A percentile compares a stretch with the other conserved stretches of the same genome.
phyloP scores from a whole-genome alignment of 2,888 invertebrate species.

The Drosophila barbarae region DNA sequence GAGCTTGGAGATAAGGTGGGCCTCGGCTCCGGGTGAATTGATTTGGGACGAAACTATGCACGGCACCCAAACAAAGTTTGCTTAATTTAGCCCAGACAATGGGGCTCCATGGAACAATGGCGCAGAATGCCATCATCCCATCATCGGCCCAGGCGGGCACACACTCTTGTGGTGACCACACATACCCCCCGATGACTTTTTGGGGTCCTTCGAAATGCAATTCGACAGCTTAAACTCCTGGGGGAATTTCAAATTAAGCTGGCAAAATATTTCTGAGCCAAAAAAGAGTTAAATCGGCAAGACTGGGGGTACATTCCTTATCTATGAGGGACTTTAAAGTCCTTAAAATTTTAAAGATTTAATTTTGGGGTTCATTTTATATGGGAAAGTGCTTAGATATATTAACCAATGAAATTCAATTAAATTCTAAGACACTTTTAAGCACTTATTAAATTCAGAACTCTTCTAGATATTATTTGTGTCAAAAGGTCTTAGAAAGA shows the following conservation, averaged over 20 bases:
- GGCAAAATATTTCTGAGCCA: conserved; percentile 9
- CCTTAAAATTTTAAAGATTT: not conserved
- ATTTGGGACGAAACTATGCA: conserved; percentile 67
- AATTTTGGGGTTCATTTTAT: not conserved
- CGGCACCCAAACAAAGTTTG: conserved; percentile 58
- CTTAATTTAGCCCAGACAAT: conserved; percentile 70
- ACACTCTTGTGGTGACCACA: conserved; percentile 27
- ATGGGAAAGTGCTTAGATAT: not conserved
- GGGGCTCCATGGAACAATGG: conserved; percentile 57
- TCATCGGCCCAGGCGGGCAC: conserved; percentile 6
- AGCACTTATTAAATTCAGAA: no score
- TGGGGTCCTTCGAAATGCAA: conserved; percentile 21
- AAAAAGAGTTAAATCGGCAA: conserved; percentile 1
- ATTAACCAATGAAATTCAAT: no score
- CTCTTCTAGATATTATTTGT: not conserved
- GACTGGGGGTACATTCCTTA: not conserved
- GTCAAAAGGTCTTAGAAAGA: not conserved
- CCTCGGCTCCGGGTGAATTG: conserved; percentile 54
- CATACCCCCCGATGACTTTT: conserved; percentile 13
- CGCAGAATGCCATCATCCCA: conserved; percentile 27
- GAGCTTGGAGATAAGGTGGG: conserved; percentile 30
- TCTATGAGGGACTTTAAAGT: conserved; percentile 3
- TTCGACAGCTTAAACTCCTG: conserved; percentile 28
- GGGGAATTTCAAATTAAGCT: conserved; percentile 22
- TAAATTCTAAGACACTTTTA: no score